Evolutionary conservation across 2,888 invertebrate genomes (phyloP).

Genomic region (Ormia ochracea): DNA sequence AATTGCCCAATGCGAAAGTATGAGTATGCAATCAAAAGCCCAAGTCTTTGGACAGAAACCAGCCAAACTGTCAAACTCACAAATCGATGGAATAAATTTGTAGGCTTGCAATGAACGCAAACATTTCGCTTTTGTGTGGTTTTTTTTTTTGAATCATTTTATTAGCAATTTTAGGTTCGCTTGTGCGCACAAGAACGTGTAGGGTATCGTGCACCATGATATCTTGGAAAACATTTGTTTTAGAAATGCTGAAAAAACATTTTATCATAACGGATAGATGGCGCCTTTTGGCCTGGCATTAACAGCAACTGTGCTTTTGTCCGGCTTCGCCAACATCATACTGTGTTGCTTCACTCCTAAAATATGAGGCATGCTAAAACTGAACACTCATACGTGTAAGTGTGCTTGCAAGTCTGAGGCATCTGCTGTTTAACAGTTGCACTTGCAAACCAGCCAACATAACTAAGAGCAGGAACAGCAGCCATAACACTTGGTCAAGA

Average conservation of each 20-base stretch:
- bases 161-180: neutral
- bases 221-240: constrained; percentile 42
- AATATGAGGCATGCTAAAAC: neutral
- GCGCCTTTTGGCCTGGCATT: constrained; percentile 60
- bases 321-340: constrained; percentile 21
- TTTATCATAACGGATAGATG: constrained; percentile 55
- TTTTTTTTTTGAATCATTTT: constrained; percentile 59
- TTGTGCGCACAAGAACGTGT: neutral
- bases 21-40: constrained; percentile 1
- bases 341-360: neutral
- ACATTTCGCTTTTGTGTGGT: constrained; percentile 57
- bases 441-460: constrained; percentile 4
- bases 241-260: constrained; percentile 37
- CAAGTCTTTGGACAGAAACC: neutral
- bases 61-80: neutral
- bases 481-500: constrained; percentile 54
- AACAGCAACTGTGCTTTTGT: constrained; percentile 59
- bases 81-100: constrained; percentile 35
- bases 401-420: constrained; percentile 6
- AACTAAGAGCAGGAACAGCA: constrained; percentile 23
- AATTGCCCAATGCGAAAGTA: constrained; percentile 22
- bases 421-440: constrained; percentile 57
- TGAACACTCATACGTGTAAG: neutral
- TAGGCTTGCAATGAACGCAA: constrained; percentile 37
- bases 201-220: constrained; percentile 19